phyloP scores from a whole-genome alignment of 2,888 invertebrate species.

The Willowsia nigromaculata region DNA sequence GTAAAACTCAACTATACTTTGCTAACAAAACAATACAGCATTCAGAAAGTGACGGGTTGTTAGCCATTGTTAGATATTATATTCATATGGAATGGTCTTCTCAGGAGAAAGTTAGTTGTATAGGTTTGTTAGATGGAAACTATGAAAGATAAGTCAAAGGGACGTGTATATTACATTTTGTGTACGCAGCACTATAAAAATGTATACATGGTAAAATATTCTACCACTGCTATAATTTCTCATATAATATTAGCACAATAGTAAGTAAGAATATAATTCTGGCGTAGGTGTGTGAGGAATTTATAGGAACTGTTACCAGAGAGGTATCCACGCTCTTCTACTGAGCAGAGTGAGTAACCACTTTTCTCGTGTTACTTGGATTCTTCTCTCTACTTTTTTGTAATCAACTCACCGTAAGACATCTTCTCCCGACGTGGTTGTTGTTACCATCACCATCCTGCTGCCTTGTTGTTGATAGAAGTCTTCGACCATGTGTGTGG shows the following conservation, averaged over 20 bases:
- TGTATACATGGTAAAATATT: not conserved
- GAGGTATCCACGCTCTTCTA: constrained; percentile 6
- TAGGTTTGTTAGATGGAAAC: not conserved
- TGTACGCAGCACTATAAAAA: not conserved
- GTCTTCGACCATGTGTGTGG: not conserved
- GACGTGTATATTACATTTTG: not conserved
- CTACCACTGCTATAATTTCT: not conserved
- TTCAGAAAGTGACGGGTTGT: not conserved
- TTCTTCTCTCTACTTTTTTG: constrained; percentile 25
- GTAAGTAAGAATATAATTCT: not conserved
- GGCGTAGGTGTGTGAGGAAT: not conserved
- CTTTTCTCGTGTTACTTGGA: not conserved
- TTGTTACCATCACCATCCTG: not conserved
- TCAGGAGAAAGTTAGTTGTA: not conserved
- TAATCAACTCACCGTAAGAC: constrained; percentile 60
- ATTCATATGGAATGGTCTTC: not conserved
- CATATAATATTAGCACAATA: not conserved
- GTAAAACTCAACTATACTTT: not conserved
- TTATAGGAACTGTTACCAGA: not conserved
- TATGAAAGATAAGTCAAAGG: constrained; percentile 11
- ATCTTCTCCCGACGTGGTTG: constrained; percentile 7
- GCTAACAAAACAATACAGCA: not conserved
- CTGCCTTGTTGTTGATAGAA: not conserved
- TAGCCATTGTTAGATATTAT: not conserved
- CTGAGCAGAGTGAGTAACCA: not conserved